Base-by-base conservation (phyloP, 53 echinoderm and acorn worm species). In the Pentamera pediparva region DNA sequence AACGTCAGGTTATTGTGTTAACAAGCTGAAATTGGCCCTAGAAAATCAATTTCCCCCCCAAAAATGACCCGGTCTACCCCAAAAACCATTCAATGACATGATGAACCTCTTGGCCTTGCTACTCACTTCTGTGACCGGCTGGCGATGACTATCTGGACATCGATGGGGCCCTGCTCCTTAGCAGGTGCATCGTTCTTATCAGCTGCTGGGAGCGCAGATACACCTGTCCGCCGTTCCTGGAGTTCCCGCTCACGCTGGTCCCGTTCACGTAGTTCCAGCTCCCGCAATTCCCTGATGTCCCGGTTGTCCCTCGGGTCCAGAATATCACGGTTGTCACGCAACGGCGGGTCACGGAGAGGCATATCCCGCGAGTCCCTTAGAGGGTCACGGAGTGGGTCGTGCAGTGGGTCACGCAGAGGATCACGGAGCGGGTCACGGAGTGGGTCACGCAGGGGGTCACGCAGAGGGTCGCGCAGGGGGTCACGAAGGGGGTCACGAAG, bases 111-210 rank as follows among this genome's bases (percentile, higher is more conserved):
- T 52, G 52, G 19, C 20, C 15, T 52, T 9, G 48, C 22, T 8
- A 33, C 73, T 72, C 54, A 72, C 73, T 72, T 72, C 17, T 72
- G 73, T 13, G 73, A 27, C 21, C 73, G 15, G 32, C 73, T 72
- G 9, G 73, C 73, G 34, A 72, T 72, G 21, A 72, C 32, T 10
- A 72, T 72, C 54, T 72, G 52, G 9, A 51, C 52, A 35, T 72
- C 73, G 4, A 37, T 54, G 18, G 73, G 73, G 27, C 73, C 73
- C 37, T 72, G 51, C 31, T 72, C 73, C 10, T 7, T 6, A n/a
- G n/a, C n/a, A 17, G 63, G 11, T 8, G 73, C 4, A 20, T 51
- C 52, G 6, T 20, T 10, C 5, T 28, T 21, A 11, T 41, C 67
- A 31, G 31, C 25, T 32, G 35, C 19, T 6, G 43, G 45, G 4